Base-by-base conservation (phyloP, 1,140 invertebrate genomes). In the Drosophila saltans region DNA sequence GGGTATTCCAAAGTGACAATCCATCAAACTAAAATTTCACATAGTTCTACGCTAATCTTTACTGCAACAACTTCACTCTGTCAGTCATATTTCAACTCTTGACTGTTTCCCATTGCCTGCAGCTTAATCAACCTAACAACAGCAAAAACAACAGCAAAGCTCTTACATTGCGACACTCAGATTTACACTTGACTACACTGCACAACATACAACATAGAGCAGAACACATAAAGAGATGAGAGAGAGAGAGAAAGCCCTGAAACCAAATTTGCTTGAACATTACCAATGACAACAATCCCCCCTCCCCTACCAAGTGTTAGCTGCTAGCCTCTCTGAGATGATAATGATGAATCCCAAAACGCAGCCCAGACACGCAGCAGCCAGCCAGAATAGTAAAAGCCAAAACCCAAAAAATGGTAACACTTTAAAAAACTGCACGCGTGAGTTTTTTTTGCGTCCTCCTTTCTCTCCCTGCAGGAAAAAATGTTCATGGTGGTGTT, bases 321-420 rank as follows among this genome's bases (percentile, higher is more conserved):
- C 7, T 26, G 43, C 66, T 9, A 48, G 40, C 72, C 41, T 45
- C 65, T 43, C 65, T 43, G 52, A 68, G 52, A 75, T 66, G 63
- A 75, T 84, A 80, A 83, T 84, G 66, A 76, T 59, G 57, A 59
- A 59, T 78, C 64, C 60, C 74, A 41, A 78, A 78, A 71, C 62
- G 56, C 52, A 52, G 21, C 21, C 45, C 72, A 77, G 64, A 56
- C 73, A 69, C 62, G 75, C 70, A 57, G 55, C 65, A 57, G 24
- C 45, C 52, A 45, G 26, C 39, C 45, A 75, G 21, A 52, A 6
- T 30, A 33, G 21, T 11, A 61, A 64, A 75, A 75, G 33, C 33
- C 33, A 36, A 36, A 36, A 36, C 33, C 33, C 33, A 67, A 75
- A 75, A 64, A 61, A 75, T 72, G 61, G 76, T 69, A 76, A 69